Evolutionary conservation across 2,888 invertebrate genomes (phyloP).

Genomic region (Orchesella flavescens): DNA sequence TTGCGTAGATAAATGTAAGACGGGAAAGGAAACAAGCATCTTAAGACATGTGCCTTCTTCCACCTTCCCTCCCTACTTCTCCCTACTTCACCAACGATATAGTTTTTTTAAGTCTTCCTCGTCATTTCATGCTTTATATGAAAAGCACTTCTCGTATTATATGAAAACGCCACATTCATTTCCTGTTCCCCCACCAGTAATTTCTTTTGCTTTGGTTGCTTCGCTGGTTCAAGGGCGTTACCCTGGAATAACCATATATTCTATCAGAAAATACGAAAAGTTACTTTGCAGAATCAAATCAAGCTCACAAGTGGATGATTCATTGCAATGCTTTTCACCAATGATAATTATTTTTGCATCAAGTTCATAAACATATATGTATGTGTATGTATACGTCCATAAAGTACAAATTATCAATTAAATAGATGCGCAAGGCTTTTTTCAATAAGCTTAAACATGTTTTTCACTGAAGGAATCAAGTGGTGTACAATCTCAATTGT

Average conservation of each 20-base stretch:
- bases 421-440: background rate
- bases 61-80: too few species aligned
- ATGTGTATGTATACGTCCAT: too few species aligned
- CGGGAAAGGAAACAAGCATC: background rate
- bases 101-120: background rate
- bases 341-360: too few species aligned
- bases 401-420: background rate
- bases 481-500: too few species aligned
- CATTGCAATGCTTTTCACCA: too few species aligned
- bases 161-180: constrained; percentile 21
- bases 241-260: background rate
- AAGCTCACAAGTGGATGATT: too few species aligned
- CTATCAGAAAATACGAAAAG: too few species aligned
- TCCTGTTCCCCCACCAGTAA: constrained; percentile 1
- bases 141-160: background rate
- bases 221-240: constrained; percentile 36
- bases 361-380: too few species aligned
- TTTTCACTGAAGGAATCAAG: background rate
- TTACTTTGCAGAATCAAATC: too few species aligned
- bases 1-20: constrained; percentile 1
- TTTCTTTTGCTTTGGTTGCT: background rate
- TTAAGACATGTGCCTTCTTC: background rate
- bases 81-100: too few species aligned
- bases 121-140: background rate
- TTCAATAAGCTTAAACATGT: background rate